Base-by-base conservation (phyloP, 2,797 vertebrate species). In the Eulemur rubriventer region DNA sequence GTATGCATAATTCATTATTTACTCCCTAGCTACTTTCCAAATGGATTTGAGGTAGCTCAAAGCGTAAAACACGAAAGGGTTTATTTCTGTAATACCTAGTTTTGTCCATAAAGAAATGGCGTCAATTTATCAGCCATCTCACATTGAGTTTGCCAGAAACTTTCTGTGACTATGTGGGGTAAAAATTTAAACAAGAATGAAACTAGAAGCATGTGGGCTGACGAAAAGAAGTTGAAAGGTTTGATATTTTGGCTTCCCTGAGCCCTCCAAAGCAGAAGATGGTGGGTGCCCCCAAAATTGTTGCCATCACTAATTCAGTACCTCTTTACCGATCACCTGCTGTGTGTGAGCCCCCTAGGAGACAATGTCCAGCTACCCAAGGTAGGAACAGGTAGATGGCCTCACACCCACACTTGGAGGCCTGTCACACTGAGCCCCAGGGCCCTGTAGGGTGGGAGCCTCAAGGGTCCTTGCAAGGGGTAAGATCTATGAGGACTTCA, bases 91-190 rank as follows among this genome's bases (percentile, higher is more conserved):
- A 91, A 84, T 6, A 93, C 72, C 38, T 76, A 69, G 28, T 85
- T 94, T 95, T 22, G 4, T 55, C 33, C 30, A 67, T 9, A 73
- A 73, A 93, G 33, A 81, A 92, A 63, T 12, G 6, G 41, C 55
- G 79, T 75, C 57, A 86, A 11, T 50, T 83, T 33, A 94, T 85
- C 75, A 69, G 80, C 18, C 86, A 24, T 80, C 63, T 89, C 43
- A 48, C 38, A 69, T 33, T 81, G 59, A 90, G 72, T 91, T 93
- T 89, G 10, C 86, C 65, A 93, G 65, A 93, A 95, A 94, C 30
- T 59, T 91, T 89, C 57, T 83, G 59, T 63, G 55, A 88, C n/a
- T 78, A 88, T 1, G 14, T 10, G 9, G 48, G 30, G 5, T 63
- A 85, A 17, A 81, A 93, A 72, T 90, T 89, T 89, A 94, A 88